A percentile compares a stretch with the other conserved stretches of the same genome.
Evolutionary conservation across 2,888 invertebrate genomes (phyloP).

Genomic region (Platynereis dumerilii): DNA sequence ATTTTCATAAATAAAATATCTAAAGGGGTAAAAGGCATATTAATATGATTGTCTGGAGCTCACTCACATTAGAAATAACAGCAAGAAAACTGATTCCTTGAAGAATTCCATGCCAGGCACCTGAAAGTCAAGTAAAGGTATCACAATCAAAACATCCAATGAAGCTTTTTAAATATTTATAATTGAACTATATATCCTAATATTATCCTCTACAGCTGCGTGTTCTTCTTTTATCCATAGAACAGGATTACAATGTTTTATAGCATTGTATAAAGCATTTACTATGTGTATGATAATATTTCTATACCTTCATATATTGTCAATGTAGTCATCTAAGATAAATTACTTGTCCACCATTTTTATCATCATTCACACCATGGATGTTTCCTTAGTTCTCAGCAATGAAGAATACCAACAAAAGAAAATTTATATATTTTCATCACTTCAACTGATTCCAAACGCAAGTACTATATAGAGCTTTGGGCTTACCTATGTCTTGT

Average conservation of each 20-base stretch:
- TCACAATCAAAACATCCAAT: neutral
- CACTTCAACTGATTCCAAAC: neutral
- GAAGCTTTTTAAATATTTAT: too few species aligned
- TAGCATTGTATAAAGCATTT: neutral
- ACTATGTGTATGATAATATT: neutral
- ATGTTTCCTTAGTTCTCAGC: neutral
- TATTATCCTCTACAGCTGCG: neutral
- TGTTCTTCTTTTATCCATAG: neutral
- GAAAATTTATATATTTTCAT: neutral
- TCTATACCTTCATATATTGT: neutral
- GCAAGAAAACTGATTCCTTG: neutral
- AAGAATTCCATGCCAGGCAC: constrained; percentile 72
- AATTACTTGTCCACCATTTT: constrained; percentile 2
- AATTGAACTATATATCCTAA: too few species aligned
- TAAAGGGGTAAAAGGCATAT: too few species aligned
- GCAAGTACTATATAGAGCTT: neutral
- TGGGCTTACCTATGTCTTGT: constrained; percentile 86
- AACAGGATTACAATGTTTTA: too few species aligned
- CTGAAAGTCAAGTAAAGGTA: constrained; percentile 39
- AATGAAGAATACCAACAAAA: neutral
- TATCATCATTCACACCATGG: neutral
- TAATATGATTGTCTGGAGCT: neutral
- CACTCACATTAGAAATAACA: constrained; percentile 5
- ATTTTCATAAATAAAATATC: too few species aligned
- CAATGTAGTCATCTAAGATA: neutral